Conservation (phyloP, 2,888 invertebrate species). For the Spicauda simplicius region DNA sequence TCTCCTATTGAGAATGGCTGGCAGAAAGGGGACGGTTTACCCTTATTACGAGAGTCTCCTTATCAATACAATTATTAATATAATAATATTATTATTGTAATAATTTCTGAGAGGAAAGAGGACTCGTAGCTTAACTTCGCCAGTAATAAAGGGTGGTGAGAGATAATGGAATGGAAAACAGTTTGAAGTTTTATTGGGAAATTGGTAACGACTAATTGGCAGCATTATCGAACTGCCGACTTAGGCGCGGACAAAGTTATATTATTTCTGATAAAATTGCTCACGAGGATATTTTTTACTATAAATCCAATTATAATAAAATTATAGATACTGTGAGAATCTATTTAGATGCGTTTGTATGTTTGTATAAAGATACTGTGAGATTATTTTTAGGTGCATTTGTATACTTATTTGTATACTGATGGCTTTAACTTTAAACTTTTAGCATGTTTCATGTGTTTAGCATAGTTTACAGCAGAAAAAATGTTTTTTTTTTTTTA, state of each 20-base stretch:
- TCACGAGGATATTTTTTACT: not conserved
- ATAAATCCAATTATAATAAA: no score
- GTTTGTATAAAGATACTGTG: no score
- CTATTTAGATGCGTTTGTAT: not conserved
- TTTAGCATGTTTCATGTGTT: no score
- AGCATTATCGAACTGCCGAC: conserved; percentile 78
- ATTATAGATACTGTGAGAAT: no score
- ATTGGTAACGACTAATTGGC: conserved; percentile 83
- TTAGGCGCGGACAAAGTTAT: conserved; percentile 56
- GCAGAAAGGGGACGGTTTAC: conserved; percentile 85
- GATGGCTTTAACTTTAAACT: no score
- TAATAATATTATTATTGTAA: conserved; percentile 85
- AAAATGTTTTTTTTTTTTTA: no score
- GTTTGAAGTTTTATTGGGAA: conserved; percentile 85
- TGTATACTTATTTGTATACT: not conserved
- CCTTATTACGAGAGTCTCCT: conserved; percentile 85
- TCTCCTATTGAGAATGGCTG: conserved; percentile 85
- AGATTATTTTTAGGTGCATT: not conserved
- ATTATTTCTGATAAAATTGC: conserved; percentile 48
- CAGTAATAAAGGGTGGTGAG: conserved; percentile 82
- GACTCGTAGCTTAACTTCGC: conserved; percentile 82
- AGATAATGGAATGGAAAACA: conserved; percentile 85
- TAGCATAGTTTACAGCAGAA: no score
- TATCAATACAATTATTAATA: conserved; percentile 86
- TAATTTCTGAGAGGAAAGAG: conserved; percentile 80